Percentiles rank a stretch among this genome's conserved stretches.
These are phyloP conservation scores for Disparrhopalites patrizii DNA, from an alignment of 2,888 invertebrate species.

Conservation along the genomic window DNA sequence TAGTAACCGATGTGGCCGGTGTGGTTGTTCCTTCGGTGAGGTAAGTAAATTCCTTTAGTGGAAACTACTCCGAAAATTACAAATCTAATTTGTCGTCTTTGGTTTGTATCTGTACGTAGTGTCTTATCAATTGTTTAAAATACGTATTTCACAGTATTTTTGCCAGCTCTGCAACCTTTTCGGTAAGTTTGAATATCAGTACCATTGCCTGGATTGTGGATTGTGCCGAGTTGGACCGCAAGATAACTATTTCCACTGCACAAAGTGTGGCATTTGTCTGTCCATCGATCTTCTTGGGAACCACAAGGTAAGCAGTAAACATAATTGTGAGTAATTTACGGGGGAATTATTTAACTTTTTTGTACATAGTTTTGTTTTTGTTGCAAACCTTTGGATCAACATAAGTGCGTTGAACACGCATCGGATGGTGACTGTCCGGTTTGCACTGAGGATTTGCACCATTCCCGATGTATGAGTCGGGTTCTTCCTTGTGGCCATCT, in stretches of 20 bases:
- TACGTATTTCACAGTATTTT: neutral
- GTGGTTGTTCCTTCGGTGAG: neutral
- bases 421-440: neutral
- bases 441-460: neutral
- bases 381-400: neutral
- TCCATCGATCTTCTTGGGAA: neutral
- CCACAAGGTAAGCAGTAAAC: neutral
- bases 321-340: no score
- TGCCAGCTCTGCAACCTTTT: neutral
- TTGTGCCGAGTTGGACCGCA: neutral
- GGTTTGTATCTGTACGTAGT: neutral
- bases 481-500: constrained; percentile 3
- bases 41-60: neutral
- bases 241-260: neutral
- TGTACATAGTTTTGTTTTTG: no score
- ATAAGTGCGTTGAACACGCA: neutral
- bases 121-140: neutral
- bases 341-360: no score
- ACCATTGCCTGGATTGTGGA: neutral
- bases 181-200: neutral
- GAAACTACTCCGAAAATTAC: neutral
- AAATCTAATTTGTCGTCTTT: neutral
- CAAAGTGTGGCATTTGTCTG: neutral
- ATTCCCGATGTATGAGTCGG: neutral
- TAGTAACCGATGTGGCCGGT: neutral